Percentiles rank a stretch among this genome's conserved stretches.
These are phyloP conservation scores for Oophaga pumilio DNA, from an alignment of 2,113 vertebrate species.

Conservation along the genomic window DNA sequence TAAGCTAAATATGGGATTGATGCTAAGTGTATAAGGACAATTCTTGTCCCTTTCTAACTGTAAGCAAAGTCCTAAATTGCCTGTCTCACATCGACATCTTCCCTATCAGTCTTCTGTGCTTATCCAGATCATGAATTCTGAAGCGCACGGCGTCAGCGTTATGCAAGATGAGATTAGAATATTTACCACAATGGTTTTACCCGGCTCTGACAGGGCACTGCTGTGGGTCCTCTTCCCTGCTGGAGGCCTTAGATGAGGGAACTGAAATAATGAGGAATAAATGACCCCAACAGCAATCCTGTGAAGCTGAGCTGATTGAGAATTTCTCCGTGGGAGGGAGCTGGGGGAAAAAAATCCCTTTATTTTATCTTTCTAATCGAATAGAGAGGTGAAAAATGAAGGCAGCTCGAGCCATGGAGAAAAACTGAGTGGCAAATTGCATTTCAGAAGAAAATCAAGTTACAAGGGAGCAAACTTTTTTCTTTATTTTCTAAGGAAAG, in stretches of 20 bases:
- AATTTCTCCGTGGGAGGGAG: conserved; percentile 56
- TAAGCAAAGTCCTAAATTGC: conserved; percentile 6
- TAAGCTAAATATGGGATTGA: background rate
- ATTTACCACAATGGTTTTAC: conserved; percentile 53
- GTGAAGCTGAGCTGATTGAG: conserved; percentile 53
- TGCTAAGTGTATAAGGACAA: background rate
- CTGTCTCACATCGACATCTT: conserved; percentile 16
- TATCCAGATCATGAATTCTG: conserved; percentile 31
- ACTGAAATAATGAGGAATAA: conserved; percentile 57
- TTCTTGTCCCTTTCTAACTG: conserved; percentile 2
- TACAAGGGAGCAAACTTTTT: conserved; percentile 50
- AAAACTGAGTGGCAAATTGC: conserved; percentile 54
- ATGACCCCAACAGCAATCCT: conserved; percentile 55
- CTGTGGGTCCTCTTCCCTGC: conserved; percentile 52
- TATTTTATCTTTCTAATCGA: conserved; percentile 58
- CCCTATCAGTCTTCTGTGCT: conserved; percentile 23
- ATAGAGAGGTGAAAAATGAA: conserved; percentile 58
- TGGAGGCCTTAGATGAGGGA: conserved; percentile 47
- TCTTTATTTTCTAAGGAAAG: conserved; percentile 36
- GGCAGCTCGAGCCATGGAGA: conserved; percentile 51
- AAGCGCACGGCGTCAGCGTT: conserved; percentile 34
- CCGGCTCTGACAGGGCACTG: conserved; percentile 43
- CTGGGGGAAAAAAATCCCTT: conserved; percentile 51
- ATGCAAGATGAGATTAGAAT: conserved; percentile 48
- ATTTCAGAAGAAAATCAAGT: conserved; percentile 58